Percentiles rank a stretch among this genome's conserved stretches.
Evolutionary conservation across 1,140 invertebrate genomes (phyloP).

Genomic region (Papilio polytes): DNA sequence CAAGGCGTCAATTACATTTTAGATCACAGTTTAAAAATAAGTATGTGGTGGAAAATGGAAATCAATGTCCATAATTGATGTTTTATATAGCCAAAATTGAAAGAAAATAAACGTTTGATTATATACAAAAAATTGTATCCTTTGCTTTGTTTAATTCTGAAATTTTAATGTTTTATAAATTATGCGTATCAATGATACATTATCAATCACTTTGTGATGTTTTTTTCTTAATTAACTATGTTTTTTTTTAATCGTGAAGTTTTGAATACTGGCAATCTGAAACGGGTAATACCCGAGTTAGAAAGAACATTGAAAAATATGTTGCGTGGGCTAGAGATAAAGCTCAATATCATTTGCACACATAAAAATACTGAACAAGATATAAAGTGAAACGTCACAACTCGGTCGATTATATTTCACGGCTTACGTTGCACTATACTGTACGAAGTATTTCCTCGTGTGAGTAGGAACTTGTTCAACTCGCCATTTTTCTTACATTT

Average conservation of each 20-base stretch:
- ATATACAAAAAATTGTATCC: too few species aligned
- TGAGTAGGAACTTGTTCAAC: not conserved
- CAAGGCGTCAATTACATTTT: too few species aligned
- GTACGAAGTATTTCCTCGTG: not conserved
- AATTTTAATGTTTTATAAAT: too few species aligned
- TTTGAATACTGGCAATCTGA: not conserved
- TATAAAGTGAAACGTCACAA: not conserved
- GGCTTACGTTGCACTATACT: not conserved
- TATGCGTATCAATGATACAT: too few species aligned
- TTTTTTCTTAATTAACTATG: not conserved
- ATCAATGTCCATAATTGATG: too few species aligned
- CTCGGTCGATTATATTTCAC: not conserved
- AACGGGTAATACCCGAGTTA: not conserved
- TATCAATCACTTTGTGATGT: too few species aligned
- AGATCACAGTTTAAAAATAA: too few species aligned
- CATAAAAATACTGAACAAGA: not conserved
- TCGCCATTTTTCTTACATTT: not conserved
- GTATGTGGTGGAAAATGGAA: too few species aligned
- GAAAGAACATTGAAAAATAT: not conserved
- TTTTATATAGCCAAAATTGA: too few species aligned
- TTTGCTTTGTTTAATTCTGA: too few species aligned
- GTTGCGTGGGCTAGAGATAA: not conserved
- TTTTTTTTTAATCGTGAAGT: not conserved
- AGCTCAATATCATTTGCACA: conserved; percentile 4
- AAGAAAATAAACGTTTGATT: too few species aligned